Base-by-base conservation (phyloP, 1,140 invertebrate genomes). In the Heliconius melpomene region DNA sequence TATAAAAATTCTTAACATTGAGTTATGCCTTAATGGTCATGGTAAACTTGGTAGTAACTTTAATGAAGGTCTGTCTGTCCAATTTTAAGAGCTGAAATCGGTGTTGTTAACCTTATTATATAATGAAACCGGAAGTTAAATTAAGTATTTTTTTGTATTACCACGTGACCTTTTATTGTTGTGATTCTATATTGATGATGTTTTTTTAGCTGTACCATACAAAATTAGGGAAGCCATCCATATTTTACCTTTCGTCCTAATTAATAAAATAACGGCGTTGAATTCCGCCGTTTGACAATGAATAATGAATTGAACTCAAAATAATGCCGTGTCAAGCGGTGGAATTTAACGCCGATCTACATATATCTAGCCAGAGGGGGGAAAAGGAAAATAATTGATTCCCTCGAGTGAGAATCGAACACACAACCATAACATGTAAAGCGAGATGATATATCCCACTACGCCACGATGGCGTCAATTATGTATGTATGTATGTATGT, bases 51-150 rank as follows among this genome's bases (percentile, higher is more conserved):
- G 7, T n/a, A 60, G 5, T 66, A 26, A 13, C 3, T 29, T 66
- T 9, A 66, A 16, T 66, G 60, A 66, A 66, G 60, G 60, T 66
- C 60, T 29, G 60, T 66, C 13, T 66, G 60, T 66, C 60, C 23
- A 29, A 29, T 66, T 66, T 26, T n/a, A 66, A 26, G 6, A 7
- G 23, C 60, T 26, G 9, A 66, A 9, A 1, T 46, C 40, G 40
- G 13, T 60, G 9, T 60, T 60, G 9, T 60, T 60, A 60, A 60
- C n/a, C 13, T 46, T 29, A 6, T 66, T 66, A 16, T 1, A 66
- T 9, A 66, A 26, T 66, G 60, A 29, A 66, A 66, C 23, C 60
- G 60, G 26, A 66, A 18, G 60, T 66, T 29, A 13, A 66, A 66
- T 6, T 6, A 11, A 66, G 60, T 66, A 66, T 7, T 9, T 1